Evolutionary conservation across 2,888 invertebrate species (phyloP), one percentile per base, ranked within the genome.

Genomic region (Blomia tropicalis): DNA sequence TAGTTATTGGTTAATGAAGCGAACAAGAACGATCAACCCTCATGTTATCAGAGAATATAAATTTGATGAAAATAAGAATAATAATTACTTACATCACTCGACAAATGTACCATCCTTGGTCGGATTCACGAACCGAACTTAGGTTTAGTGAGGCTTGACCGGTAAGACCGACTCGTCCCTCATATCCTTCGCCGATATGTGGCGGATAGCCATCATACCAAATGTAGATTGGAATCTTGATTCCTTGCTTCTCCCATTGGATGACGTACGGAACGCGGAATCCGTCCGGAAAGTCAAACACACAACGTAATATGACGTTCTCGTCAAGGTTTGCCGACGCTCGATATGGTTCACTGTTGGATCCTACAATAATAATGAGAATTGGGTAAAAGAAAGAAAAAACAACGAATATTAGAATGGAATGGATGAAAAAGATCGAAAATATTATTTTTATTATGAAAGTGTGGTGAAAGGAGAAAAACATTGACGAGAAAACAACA

Each of bases 91-190:
- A n/a, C 76, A 88, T 87, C 77, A 93, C 89, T 72, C 81, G 82
- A 78, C 88, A 90, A 79, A 89, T 86, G 80, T 89, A 93, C 93
- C 93, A 93, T 75, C 93, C 93, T 92, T 87, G 86, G 78, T 95
- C 93, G 72, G 84, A 81, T 77, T 90, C 90, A 69, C 83, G 82
- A 73, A 93, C 91, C 75, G 87, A 85, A 75, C 90, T 91, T 77
- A 95, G 82, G 80, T 93, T 92, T 77, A 93, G 87, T 72, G 89
- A 89, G 70, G 91, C 91, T 69, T 84, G 83, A 68, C 86, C 83
- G 71, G 90, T 89, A 71, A 87, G 82, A 67, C 88, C 86, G 73
- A 90, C 90, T 66, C 91, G 80, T 70, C 87, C 88, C 76, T 90
- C 88, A 79, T 90, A 91, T 60, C 88, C 90, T 75, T 87, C 86